Conservation (phyloP, 2,113 vertebrate species). For the Steatornis caripensis region DNA sequence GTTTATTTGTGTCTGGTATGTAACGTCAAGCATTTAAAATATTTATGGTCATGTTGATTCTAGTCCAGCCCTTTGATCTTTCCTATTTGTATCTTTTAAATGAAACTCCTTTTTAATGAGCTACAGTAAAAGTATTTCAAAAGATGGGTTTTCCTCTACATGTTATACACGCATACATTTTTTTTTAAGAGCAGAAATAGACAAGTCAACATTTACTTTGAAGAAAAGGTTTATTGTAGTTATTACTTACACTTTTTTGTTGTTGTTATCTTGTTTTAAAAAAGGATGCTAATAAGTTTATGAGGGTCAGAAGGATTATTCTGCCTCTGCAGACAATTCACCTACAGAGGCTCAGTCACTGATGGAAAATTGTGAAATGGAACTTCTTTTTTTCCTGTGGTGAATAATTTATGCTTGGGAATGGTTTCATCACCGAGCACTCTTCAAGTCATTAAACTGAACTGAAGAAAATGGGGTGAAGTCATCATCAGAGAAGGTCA, state of each 20-base stretch:
- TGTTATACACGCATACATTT: not conserved
- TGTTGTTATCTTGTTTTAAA: not conserved
- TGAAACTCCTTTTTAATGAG: not conserved
- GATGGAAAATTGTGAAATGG: slow-evolving; percentile 50
- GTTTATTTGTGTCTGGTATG: slow-evolving; percentile 20
- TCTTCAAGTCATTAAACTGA: slow-evolving; percentile 68
- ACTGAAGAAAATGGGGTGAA: slow-evolving; percentile 68
- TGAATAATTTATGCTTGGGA: slow-evolving; percentile 70
- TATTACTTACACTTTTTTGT: not conserved
- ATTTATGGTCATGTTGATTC: slow-evolving; percentile 10
- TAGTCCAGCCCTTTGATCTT: slow-evolving; percentile 31
- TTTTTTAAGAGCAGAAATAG: not conserved
- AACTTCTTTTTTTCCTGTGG: slow-evolving; percentile 27
- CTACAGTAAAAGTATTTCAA: not conserved
- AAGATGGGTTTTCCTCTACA: not conserved
- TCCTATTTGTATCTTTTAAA: not conserved
- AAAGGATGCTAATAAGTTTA: not conserved
- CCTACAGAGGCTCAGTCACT: slow-evolving; percentile 1
- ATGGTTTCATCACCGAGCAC: slow-evolving; percentile 55
- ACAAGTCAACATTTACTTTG: not conserved
- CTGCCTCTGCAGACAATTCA: slow-evolving; percentile 28
- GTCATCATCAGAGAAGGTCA: slow-evolving; percentile 69
- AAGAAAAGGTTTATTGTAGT: not conserved
- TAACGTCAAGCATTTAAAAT: slow-evolving; percentile 23
- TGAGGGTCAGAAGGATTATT: not conserved